Conservation (phyloP, 2,888 invertebrate species). For the Himalopsyche anomala region DNA sequence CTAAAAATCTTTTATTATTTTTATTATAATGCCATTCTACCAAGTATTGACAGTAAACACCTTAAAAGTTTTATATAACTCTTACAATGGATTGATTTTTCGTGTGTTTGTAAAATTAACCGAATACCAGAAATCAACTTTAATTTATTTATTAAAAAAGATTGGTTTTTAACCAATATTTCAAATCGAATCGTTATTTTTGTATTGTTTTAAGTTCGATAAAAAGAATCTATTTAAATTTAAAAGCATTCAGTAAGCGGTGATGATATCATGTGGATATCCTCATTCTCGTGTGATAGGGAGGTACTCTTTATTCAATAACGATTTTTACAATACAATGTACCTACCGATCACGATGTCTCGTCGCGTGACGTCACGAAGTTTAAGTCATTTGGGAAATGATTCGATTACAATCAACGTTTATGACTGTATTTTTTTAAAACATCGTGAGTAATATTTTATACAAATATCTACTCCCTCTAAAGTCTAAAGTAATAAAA, state of each 20-base stretch:
- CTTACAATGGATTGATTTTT: too few species aligned
- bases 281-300: neutral
- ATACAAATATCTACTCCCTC: too few species aligned
- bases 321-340: conserved; percentile 41
- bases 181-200: too few species aligned
- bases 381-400: conserved; percentile 44
- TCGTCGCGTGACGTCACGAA: conserved; percentile 57
- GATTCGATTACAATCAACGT: conserved; percentile 52
- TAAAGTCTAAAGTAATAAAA: too few species aligned
- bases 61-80: too few species aligned
- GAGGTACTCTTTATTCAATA: neutral
- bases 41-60: too few species aligned
- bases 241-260: neutral
- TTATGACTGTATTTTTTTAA: conserved; percentile 25
- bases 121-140: too few species aligned
- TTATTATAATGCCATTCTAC: too few species aligned
- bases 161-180: too few species aligned
- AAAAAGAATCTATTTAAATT: neutral
- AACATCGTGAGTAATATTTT: neutral
- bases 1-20: too few species aligned
- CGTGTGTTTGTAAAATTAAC: too few species aligned
- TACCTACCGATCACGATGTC: conserved; percentile 44
- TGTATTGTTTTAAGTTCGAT: neutral
- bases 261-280: neutral
- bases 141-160: too few species aligned